Evolutionary conservation across 2,113 vertebrate genomes (phyloP), one percentile per base, ranked within the genome.

Genomic region (Pomatostomus ruficeps): DNA sequence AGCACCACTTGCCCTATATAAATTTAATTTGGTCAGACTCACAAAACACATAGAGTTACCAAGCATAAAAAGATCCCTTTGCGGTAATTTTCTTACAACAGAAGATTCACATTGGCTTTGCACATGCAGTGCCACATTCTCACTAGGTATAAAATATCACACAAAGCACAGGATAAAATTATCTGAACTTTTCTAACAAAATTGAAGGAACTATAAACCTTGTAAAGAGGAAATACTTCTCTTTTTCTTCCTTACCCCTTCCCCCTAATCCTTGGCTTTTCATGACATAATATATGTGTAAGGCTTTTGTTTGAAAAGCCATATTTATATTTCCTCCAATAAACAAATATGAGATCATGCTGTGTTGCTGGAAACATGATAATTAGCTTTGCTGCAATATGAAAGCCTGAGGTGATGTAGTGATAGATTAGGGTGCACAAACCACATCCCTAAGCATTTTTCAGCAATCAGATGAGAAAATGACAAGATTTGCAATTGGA

Each of bases 371-470:
- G 89, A 88, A 97, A 93, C 74, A 91, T 23, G 67, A 63, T 95
- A 92, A 97, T 96, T 96, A 97, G 45, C 51, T 92, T 36, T 92
- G 80, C 72, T 95, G 95, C 92, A 95, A 74, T 85, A 95, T 65
- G 49, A 96, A 87, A 92, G 94, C 96, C 93, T 88, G 94, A 92
- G 94, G 96, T 95, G 89, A 89, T 85, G 42, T 52, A 92, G 65
- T 85, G 76, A 57, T 70, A 91, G 83, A 92, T 88, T 88, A 85
- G 17, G 86, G 71, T 71, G 79, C 43, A 61, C 51, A 85, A 55
- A 75, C 31, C 48, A 78, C 75, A 66, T 92, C 92, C 67, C 82
- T 57, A 71, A 84, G 76, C 58, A 76, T 90, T 96, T 94, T 91
- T 70, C 75, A 95, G 82, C 86, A 87, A 94, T 93, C 79, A 91